phyloP scores from a whole-genome alignment of 2,888 invertebrate genomes.

The Myathropa florea region DNA sequence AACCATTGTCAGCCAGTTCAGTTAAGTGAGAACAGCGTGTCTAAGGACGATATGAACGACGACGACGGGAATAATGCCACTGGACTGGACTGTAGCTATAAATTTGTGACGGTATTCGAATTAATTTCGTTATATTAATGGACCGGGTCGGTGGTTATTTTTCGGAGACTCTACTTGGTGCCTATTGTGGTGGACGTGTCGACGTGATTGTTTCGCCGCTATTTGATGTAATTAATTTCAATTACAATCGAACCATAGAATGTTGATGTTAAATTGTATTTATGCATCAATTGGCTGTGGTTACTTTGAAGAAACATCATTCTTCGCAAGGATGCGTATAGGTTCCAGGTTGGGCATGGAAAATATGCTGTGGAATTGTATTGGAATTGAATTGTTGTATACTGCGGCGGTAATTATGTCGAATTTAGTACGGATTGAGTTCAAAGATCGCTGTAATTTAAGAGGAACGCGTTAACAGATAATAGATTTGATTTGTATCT shows the following conservation, averaged over 20 bases:
- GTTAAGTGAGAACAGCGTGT: slow-evolving; percentile 3
- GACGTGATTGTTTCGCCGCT: background rate
- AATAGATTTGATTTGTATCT: no score
- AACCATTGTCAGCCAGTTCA: background rate
- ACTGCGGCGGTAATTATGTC: no score
- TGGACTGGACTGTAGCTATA: background rate
- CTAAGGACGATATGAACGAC: background rate
- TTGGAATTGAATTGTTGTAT: no score
- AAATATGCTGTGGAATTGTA: no score
- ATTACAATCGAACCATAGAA: slow-evolving; percentile 20
- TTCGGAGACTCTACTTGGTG: no score
- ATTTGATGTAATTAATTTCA: slow-evolving; percentile 46
- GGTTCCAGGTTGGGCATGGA: no score
- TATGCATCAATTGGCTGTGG: background rate
- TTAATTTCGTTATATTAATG: background rate
- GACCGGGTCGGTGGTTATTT: background rate
- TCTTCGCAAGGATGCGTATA: no score
- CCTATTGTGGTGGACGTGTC: background rate
- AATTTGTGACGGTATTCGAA: background rate
- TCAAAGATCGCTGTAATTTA: no score
- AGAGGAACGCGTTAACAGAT: no score
- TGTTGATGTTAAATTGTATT: slow-evolving; percentile 27
- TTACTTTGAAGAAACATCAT: no score
- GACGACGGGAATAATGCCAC: no score
- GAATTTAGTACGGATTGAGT: no score